These are phyloP conservation scores for Julus scandinavius DNA, from an alignment of 2,888 invertebrate species.

Conservation along the genomic window DNA sequence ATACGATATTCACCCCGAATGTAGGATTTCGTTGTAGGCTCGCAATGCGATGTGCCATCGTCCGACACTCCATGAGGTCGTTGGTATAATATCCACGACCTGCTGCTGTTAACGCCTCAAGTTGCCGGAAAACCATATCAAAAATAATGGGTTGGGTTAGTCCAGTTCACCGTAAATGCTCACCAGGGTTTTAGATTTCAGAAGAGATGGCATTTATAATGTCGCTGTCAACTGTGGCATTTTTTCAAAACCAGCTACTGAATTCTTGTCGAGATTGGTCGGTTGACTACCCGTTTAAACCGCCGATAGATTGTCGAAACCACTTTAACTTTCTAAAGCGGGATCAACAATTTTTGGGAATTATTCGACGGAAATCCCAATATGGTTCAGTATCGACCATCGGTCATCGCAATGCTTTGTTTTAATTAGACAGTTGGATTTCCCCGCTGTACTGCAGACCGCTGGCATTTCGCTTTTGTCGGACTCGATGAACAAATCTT, in stretches of 20 bases:
- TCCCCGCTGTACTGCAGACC: no score
- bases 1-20: background rate
- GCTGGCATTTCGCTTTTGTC: no score
- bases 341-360: no score
- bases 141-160: conserved; percentile 50
- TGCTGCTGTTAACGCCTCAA: conserved; percentile 41
- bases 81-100: conserved; percentile 50
- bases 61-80: conserved; percentile 49
- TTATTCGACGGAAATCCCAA: no score
- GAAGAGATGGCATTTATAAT: conserved; percentile 23
- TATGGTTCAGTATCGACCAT: no score
- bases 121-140: conserved; percentile 51
- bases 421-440: no score
- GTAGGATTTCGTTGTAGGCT: background rate
- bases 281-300: background rate
- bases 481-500: no score
- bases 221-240: background rate
- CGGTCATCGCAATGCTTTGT: no score
- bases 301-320: background rate
- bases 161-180: conserved; percentile 47
- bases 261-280: background rate
- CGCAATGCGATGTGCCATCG: conserved; percentile 36
- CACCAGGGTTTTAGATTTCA: conserved; percentile 31
- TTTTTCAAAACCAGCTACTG: no score
- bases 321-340: background rate